phyloP scores from a whole-genome alignment of 2,113 vertebrate species.

The Artemisiospiza belli region DNA sequence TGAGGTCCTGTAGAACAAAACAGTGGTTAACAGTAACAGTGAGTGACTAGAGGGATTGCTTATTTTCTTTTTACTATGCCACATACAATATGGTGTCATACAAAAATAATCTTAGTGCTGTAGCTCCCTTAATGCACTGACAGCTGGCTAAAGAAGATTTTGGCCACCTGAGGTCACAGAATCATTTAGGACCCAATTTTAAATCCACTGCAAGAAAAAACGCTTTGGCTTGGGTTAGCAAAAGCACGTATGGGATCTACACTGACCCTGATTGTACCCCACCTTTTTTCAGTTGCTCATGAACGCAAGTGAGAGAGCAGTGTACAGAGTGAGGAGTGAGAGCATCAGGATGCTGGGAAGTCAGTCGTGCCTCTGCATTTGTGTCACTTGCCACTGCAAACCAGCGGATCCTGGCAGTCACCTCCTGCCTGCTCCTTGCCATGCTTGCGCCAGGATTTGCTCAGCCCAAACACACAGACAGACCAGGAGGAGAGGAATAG shows the following conservation, averaged over 20 bases:
- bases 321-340: not conserved
- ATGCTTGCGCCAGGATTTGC: not conserved
- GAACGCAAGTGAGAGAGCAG: not conserved
- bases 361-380: not conserved
- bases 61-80: not conserved
- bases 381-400: not conserved
- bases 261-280: accelerated
- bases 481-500: not conserved
- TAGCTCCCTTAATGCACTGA: not conserved
- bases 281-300: not conserved
- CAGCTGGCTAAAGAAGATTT: not conserved
- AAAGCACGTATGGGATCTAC: not conserved
- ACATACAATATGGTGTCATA: not conserved
- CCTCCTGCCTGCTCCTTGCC: not conserved
- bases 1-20: not conserved
- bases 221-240: not conserved
- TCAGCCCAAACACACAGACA: not conserved
- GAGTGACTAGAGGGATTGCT: not conserved
- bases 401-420: not conserved
- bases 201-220: not conserved
- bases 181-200: not conserved
- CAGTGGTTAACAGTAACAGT: not conserved
- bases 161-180: not conserved
- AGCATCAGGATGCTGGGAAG: not conserved
- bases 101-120: not conserved